These are phyloP conservation scores for Peromyscus aztecus DNA, from an alignment of 2,797 vertebrate genomes.

Conservation along the genomic window DNA sequence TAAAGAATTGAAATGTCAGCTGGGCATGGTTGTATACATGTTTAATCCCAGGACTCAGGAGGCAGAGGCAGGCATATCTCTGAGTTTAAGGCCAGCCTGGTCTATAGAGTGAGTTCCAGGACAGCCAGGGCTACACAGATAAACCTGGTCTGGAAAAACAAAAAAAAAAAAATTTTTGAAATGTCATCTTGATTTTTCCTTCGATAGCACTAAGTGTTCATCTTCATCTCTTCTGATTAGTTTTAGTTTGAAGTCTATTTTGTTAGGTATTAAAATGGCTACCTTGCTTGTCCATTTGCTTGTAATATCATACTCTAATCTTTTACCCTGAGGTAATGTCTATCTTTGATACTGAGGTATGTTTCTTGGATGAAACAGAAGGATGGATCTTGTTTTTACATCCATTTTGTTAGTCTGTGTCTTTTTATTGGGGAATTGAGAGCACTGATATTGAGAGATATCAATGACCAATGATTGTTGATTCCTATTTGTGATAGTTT, in stretches of 20 bases:
- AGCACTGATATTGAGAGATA: background rate
- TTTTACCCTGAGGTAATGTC: background rate
- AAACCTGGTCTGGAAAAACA: too few species aligned
- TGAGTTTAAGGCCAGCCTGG: too few species aligned
- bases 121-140: too few species aligned
- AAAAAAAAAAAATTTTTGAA: too few species aligned
- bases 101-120: too few species aligned
- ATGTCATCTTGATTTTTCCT: too few species aligned
- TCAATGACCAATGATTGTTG: background rate
- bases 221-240: background rate
- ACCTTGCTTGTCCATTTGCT: background rate
- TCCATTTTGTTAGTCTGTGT: background rate
- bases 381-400: background rate
- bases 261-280: background rate
- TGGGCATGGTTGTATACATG: too few species aligned
- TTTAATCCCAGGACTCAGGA: too few species aligned
- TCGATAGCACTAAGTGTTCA: too few species aligned
- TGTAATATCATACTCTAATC: background rate
- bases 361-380: background rate
- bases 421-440: background rate
- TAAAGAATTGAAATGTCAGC: background rate
- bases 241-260: background rate
- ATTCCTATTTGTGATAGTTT: background rate
- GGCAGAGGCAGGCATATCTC: too few species aligned
- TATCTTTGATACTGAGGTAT: background rate